Evolutionary conservation across 2,113 vertebrate species (phyloP), one percentile per base, ranked within the genome.

Genomic region (Chinchilla lanigera): DNA sequence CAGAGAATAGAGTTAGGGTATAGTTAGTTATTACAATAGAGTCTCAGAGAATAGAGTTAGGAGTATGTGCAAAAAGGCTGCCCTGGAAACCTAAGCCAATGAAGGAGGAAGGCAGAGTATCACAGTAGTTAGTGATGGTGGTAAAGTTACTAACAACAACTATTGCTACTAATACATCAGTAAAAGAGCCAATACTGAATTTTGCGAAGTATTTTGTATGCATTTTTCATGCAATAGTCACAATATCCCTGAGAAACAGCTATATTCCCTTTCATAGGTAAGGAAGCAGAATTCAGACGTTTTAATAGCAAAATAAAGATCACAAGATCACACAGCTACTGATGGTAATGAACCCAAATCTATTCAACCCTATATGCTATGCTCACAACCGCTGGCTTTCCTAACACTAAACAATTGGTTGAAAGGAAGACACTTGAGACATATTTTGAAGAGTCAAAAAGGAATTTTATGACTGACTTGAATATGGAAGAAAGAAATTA

Each of bases 401-500:
- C 16, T 38, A 54, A n/a, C 69, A 71, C 30, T 90, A 58, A 96
- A 60, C 4, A 44, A 30, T 8, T 16, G 11, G 22, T 28, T 56
- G 89, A 89, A 97, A 86, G 69, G 41, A 86, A 90, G 54, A 67
- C 33, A 82, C 69, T 85, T 73, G 83, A 89, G 44, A 89, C 24
- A 89, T 33, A 83, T 93, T 96, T 91, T 78, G 30, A 93, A 85
- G 28, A 92, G 92, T 44, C 73, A 83, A 90, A 90, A 50, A 65
- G 30, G 38, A 93, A 90, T 60, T 88, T 87, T 69, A 83, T 65
- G 35, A 52, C 73, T 69, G 19, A 75, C 13, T 94, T 94, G 35
- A 65, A 69, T 56, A 7, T 78, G 35, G 7, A 86, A 92, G n/a
- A 78, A 97, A 94, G 78, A 94, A 96, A 93, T 91, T 65, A 61